Evolutionary conservation across 1,140 invertebrate species (phyloP), one percentile per base, ranked within the genome.

Genomic region (Trachymyrmex cornetzi): DNA sequence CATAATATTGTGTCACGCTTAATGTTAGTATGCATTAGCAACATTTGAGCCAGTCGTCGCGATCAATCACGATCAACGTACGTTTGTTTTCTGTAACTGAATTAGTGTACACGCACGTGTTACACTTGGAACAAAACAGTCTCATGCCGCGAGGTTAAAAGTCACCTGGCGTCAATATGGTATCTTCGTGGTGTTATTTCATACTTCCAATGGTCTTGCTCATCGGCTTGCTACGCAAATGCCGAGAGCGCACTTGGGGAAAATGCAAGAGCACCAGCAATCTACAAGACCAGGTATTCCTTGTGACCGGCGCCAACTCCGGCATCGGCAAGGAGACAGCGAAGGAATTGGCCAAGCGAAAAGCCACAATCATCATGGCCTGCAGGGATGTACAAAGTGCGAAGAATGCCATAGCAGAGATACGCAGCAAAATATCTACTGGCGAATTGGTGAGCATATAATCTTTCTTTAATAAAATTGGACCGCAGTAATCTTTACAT

Each of bases 241-340:
- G 94, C 63, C 94, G 95, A 16, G 95, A 95, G 85, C 93, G 88
- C 27, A 89, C 93, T 5, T 96, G 96, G 96, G 95, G 96, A 84
- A 93, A 81, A 81, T 96, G 94, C 80, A 94, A 92, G 69, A 95
- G 92, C 86, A 92, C 93, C 50, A 92, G 93, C 14, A 94, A 87
- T 67, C 88, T 96, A 5, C 85, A 96, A 77, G 96, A 96, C 2
- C 96, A 97, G 90, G 96, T 97, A 7, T 97, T 97, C 63, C 95
- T 98, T 6, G 96, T 98, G 3, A 98, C 98, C 19, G 98, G 98
- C 30, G 97, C 97, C 1, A 98, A 97, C 94, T 97, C 97, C 80
- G 98, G 98, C 0, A 97, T 98, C 82, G 98, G 98, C 1, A 96
- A 97, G 87, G 97, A 97, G 92, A 97, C 97, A 1, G 97, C 97